Conservation (phyloP, 2,113 vertebrate species). For the Bagarius yarrelli region DNA sequence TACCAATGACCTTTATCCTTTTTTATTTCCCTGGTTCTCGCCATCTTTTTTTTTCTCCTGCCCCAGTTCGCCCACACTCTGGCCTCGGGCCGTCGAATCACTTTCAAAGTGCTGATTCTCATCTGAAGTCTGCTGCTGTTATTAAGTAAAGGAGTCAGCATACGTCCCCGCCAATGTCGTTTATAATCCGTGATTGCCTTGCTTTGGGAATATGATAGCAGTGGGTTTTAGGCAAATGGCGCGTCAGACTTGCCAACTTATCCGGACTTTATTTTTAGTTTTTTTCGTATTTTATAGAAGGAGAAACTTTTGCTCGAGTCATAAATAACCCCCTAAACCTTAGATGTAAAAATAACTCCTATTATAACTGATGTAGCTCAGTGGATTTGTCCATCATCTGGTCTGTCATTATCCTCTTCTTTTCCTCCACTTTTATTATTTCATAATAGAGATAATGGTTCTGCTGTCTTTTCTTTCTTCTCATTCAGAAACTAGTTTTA, state of each 20-base stretch:
- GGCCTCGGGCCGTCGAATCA: slow-evolving; percentile 76
- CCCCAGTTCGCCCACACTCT: slow-evolving; percentile 61
- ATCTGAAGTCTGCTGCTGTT: slow-evolving; percentile 83
- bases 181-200: slow-evolving; percentile 47
- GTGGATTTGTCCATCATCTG: slow-evolving; percentile 11
- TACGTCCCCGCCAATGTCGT: slow-evolving; percentile 61
- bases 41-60: slow-evolving; percentile 59
- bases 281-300: slow-evolving; percentile 12
- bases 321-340: background rate
- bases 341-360: slow-evolving; percentile 6
- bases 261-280: slow-evolving; percentile 23
- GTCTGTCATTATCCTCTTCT: background rate
- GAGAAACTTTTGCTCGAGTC: background rate
- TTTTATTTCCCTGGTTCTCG: slow-evolving; percentile 52
- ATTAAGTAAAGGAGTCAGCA: slow-evolving; percentile 68
- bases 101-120: slow-evolving; percentile 84
- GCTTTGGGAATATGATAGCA: slow-evolving; percentile 49
- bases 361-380: slow-evolving; percentile 4
- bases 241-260: slow-evolving; percentile 20
- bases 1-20: slow-evolving; percentile 73
- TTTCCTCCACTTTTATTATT: slow-evolving; percentile 19
- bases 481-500: slow-evolving; percentile 66
- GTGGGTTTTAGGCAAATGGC: slow-evolving; percentile 46
- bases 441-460: slow-evolving; percentile 11
- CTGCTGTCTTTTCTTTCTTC: background rate